These are phyloP conservation scores for Turritopsis dohrnii DNA, from an alignment of 30 jellyfish, hydroid and myxozoan species.

Conservation along the genomic window DNA sequence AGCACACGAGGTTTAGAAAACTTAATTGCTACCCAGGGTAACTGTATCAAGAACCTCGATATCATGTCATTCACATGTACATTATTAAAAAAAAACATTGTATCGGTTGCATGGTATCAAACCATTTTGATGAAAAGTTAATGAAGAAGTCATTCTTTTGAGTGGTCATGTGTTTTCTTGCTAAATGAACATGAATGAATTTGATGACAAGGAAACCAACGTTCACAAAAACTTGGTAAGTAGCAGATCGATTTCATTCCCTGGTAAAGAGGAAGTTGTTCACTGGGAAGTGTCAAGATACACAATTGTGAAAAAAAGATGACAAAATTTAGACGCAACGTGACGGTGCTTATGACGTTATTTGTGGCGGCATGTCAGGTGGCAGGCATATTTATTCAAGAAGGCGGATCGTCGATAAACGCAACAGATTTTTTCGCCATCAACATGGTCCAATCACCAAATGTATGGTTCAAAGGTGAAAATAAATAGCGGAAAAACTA, in stretches of 20 bases:
- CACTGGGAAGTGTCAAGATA: too few species aligned
- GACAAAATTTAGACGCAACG: not conserved
- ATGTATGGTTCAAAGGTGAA: slow-evolving; percentile 16
- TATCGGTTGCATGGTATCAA: not conserved
- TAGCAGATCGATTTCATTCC: too few species aligned
- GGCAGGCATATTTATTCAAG: not conserved
- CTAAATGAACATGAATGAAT: too few species aligned
- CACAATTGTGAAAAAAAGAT: too few species aligned
- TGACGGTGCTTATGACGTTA: not conserved
- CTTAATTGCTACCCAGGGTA: not conserved
- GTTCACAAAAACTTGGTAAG: too few species aligned
- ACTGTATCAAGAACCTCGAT: not conserved
- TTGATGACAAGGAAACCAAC: not conserved
- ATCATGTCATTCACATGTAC: not conserved
- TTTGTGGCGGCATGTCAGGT: not conserved
- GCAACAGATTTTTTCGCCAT: not conserved
- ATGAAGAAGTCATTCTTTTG: not conserved
- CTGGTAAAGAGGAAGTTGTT: too few species aligned
- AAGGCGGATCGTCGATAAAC: not conserved
- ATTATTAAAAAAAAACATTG: not conserved
- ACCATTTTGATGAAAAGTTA: not conserved
- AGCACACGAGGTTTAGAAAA: too few species aligned
- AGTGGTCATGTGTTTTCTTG: too few species aligned
- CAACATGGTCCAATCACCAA: not conserved
- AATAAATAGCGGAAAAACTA: too few species aligned